Evolutionary conservation across 2,797 vertebrate genomes (phyloP), one percentile per base, ranked within the genome.

Genomic region (Megalops cyprinoides): DNA sequence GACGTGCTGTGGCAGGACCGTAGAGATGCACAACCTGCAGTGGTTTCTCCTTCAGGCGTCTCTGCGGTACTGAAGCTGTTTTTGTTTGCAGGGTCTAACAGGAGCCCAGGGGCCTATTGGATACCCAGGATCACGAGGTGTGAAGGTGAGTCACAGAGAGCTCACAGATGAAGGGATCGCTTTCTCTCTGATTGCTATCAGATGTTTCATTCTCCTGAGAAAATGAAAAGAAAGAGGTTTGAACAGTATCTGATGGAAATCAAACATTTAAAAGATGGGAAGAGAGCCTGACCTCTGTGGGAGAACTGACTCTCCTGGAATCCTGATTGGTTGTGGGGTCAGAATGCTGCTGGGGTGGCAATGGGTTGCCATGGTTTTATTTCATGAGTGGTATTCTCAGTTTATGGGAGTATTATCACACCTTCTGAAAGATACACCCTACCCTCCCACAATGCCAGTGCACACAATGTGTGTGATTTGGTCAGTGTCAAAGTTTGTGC

Each of bases 121-220:
- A 28, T 98, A 98, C 71, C 97, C 97, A 0, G 97, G 97, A 78
- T 92, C 93, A 79, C 96, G 97, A 0, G 97, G 97, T 85, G 96
- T 98, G 80, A 98, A 98, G 96, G 97, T 98, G 89, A 92, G 93
- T n/a, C n/a, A n/a, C n/a, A n/a, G n/a, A n/a, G n/a, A n/a, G n/a
- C n/a, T n/a, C n/a, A n/a, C n/a, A n/a, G n/a, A n/a, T n/a, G n/a
- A n/a, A n/a, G n/a, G n/a, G n/a, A n/a, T n/a, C n/a, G n/a, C n/a
- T n/a, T n/a, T n/a, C 60, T 82, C 77, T 53, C 6, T 88, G 87
- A 91, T 84, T 91, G 90, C 89, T 85, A 87, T 84, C 49, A 69
- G 39, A 20, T 15, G 6, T 6, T 39, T 37, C 31, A 3, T 34
- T 69, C 65, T 69, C 14, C 31, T 37, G 31, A 20, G 65, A 69